Base-by-base conservation (phyloP, 2,888 invertebrate genomes). In the Helobdella robusta region DNA sequence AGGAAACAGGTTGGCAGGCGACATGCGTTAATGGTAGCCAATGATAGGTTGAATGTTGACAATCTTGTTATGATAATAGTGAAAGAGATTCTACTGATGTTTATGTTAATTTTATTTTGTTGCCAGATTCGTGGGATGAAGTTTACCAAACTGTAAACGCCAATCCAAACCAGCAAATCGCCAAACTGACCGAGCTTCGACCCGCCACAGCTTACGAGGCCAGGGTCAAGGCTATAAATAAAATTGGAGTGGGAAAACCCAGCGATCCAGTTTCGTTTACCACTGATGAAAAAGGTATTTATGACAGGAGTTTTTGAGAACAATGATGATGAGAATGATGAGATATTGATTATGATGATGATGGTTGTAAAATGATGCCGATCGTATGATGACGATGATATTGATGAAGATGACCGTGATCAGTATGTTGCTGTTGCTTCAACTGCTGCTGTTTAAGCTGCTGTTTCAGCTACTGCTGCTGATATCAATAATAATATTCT, bases 261-360 rank as follows among this genome's bases (percentile, higher is more conserved):
- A 65, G 65, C 23, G 48, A 46, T 20, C 28, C 32, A 6, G 23
- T 65, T 25, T 35, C 32, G n/a, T 65, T 60, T 36, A 48, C 30
- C 18, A 66, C 59, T 25, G 25, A 28, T n/a, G 63, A 64, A 54
- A 25, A 35, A 32, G 64, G 61, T 64, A 20, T 11, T 23, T 58
- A 15, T 25, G 48, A 40, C 11, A n/a, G n/a, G n/a, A n/a, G n/a
- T n/a, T n/a, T n/a, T n/a, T n/a, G n/a, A n/a, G n/a, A n/a, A n/a
- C n/a, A n/a, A n/a, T n/a, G n/a, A n/a, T n/a, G n/a, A n/a, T n/a
- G n/a, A n/a, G n/a, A n/a, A n/a, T n/a, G n/a, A n/a, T n/a, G n/a
- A n/a, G n/a, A n/a, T n/a, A n/a, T n/a, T n/a, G n/a, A n/a, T n/a
- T n/a, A n/a, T n/a, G n/a, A n/a, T n/a, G n/a, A n/a, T n/a, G n/a